Evolutionary conservation across 2,888 invertebrate species (phyloP), one percentile per base, ranked within the genome.

Genomic region (Nezara viridula): DNA sequence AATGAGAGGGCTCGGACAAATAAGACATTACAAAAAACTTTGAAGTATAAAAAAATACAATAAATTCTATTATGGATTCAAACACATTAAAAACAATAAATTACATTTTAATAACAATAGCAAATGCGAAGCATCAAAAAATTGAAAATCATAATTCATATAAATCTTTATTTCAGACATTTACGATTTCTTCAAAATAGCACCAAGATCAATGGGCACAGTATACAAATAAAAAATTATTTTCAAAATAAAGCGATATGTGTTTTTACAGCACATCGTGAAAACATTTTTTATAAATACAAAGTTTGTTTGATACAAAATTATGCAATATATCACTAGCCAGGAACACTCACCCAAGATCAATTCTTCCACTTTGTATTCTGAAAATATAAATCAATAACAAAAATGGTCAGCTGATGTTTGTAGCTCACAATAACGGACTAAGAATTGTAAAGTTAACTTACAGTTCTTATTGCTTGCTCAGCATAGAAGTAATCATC

Each of bases 401-500:
- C 3, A 73, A 73, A 60, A 60, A 55, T 55, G n/a, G 10, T 60
- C 14, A 60, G 4, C 2, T 60, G 2, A 0, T 9, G 2, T 21
- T 60, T 37, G 21, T 21, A 37, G 10, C 19, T 0, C 10, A 37
- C 16, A 37, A 37, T 19, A 32, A 37, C 66, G 32, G 16, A 10
- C 9, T 27, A 60, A 27, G 6, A 73, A 37, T 73, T 7, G 37
- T 37, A 19, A 19, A 77, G n/a, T 92, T 90, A 92, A 89, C 92
- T 93, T 89, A 93, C 92, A 16, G 92, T 92, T 91, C 95, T 94
- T 0, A 97, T 92, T 2, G 95, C 95, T 91, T 95, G 96, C 91
- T 96, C 96, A 66, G 96, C 96, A 90, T 96, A 94, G 91, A 96
- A 95, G 91, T 95, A 95, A 92, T 96, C 96, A 91, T 96, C 96